Base-by-base conservation (phyloP, 2,113 vertebrate species). In the Lates calcarifer region DNA sequence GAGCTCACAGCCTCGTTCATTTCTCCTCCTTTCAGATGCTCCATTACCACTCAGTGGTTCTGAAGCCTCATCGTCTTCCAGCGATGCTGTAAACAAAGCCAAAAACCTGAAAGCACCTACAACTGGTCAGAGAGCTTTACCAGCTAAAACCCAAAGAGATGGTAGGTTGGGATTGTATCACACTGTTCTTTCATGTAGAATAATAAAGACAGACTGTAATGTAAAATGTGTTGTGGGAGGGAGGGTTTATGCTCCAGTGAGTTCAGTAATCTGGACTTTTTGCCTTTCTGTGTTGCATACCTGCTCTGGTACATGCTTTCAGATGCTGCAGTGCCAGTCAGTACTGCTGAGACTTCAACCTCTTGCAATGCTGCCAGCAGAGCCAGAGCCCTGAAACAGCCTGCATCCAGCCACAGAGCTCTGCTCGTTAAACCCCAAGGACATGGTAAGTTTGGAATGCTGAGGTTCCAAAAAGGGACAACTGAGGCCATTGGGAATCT, bases 31-130 rank as follows among this genome's bases (percentile, higher is more conserved):
- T 76, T 69, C 39, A 93, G 87, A 90, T 49, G 15, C 41, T 47
- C 8, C 66, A 0, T 14, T 65, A n/a, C 33, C 79, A 22, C 55
- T 65, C 13, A 12, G 1, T 70, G 12, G 7, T 51, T 5, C 33
- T 2, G 77, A 83, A 33, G 28, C 61, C 4, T 5, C 62, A 22
- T 2, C 39, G 55, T 31, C 81, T 57, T 17, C 51, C 13, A 60
- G 7, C 56, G 77, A 67, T 45, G 11, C 66, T 33, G 6, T 51
- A 28, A 83, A 63, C 41, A 26, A 14, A 82, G 14, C 31, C 1
- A 90, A 58, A 81, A 81, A 4, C 58, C n/a, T 73, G 6, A 92
- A 86, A 57, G 87, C 1, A n/a, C 53, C 57, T 1, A 20, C 69
- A 57, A 18, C 35, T 20, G 15, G 7, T 31, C 83, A 81, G 28